phyloP scores from a whole-genome alignment of 2,888 invertebrate species.

The Cheilosia urbana region DNA sequence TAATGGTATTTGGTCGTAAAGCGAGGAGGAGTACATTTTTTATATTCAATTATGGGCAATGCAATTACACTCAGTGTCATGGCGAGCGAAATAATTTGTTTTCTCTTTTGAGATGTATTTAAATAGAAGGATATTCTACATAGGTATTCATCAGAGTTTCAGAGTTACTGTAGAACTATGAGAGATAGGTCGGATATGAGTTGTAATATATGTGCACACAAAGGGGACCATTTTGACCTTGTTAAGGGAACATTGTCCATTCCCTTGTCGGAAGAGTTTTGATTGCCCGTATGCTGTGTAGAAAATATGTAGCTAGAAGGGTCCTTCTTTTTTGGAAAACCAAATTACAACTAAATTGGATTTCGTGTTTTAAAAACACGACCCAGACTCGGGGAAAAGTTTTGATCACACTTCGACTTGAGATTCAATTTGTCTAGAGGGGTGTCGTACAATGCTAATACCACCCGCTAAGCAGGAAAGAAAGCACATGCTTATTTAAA shows the following conservation, averaged over 20 bases:
- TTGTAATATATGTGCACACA: neutral
- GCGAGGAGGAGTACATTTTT: constrained; percentile 18
- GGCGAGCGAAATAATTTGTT: constrained; percentile 38
- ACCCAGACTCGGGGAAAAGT: neutral
- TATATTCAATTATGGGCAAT: constrained; percentile 43
- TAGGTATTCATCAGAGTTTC: neutral
- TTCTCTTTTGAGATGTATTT: neutral
- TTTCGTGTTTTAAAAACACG: constrained; percentile 7
- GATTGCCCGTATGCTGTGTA: constrained; percentile 13
- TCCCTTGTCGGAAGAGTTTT: neutral
- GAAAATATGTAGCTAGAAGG: constrained; percentile 4
- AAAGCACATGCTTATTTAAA: too few relatives aligned
- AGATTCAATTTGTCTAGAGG: too few relatives aligned
- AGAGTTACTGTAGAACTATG: constrained; percentile 16
- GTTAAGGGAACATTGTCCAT: neutral
- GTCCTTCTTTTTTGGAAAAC: constrained; percentile 14
- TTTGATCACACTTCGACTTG: neutral
- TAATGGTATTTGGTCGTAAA: constrained; percentile 32
- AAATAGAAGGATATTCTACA: neutral
- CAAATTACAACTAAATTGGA: constrained; percentile 41
- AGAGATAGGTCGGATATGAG: constrained; percentile 15
- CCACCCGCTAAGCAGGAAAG: too few relatives aligned
- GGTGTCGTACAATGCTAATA: too few relatives aligned
- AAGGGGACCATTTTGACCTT: neutral
- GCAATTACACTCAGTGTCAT: constrained; percentile 53